These are phyloP conservation scores for Gerosis bhagava DNA, from an alignment of 2,888 invertebrate species.

Conservation along the genomic window DNA sequence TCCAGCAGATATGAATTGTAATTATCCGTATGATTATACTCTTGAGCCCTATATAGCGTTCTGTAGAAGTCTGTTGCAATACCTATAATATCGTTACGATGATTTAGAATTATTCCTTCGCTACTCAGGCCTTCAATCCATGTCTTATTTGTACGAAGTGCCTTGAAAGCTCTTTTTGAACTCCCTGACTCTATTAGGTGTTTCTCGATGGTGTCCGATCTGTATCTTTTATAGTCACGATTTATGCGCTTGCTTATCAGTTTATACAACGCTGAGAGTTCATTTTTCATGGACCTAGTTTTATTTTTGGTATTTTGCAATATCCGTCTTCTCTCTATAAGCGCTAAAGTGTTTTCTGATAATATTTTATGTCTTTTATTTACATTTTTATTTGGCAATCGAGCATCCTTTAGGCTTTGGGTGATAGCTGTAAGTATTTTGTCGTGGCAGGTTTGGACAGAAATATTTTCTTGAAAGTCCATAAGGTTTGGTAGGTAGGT, in stretches of 20 bases:
- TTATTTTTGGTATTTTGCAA: neutral
- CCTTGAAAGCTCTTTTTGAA: neutral
- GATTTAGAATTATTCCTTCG: neutral
- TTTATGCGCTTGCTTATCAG: neutral
- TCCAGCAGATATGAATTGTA: too few relatives aligned
- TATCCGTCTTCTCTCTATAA: too few relatives aligned
- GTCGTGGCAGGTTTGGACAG: constrained; percentile 29
- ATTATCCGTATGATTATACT: too few relatives aligned
- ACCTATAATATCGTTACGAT: neutral
- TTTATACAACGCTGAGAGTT: neutral
- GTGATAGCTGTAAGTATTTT: constrained; percentile 26
- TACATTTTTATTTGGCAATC: too few relatives aligned
- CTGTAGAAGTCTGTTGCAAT: neutral
- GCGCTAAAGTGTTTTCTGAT: too few relatives aligned
- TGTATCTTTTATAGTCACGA: neutral
- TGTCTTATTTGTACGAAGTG: neutral
- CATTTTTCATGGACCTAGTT: constrained; percentile 1
- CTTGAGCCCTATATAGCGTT: neutral
- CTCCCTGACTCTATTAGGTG: neutral
- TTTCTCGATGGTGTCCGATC: neutral
- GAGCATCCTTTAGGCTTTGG: constrained; percentile 18
- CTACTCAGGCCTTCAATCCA: neutral
- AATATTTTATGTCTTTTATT: too few relatives aligned
- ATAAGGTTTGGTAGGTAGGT: neutral
- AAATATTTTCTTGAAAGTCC: neutral